Conservation (phyloP, 2,888 invertebrate species). For the Perizoma affinitatum region DNA sequence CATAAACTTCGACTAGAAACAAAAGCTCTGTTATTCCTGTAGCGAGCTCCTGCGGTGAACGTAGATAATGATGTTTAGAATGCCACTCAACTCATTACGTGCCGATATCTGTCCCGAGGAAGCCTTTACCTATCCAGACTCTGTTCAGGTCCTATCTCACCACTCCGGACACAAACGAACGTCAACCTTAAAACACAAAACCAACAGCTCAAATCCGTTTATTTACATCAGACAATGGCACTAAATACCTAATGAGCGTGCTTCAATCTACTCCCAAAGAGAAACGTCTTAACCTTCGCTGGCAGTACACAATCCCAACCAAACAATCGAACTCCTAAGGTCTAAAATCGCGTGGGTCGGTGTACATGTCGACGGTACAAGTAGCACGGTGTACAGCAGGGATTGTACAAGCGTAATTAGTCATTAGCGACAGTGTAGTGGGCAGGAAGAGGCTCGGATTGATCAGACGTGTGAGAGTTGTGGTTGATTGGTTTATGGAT, state of each 20-base stretch:
- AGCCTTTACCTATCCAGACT: slow-evolving; percentile 58
- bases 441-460: slow-evolving; percentile 72
- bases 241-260: slow-evolving; percentile 77
- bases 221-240: slow-evolving; percentile 53
- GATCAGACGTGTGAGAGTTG: slow-evolving; percentile 63
- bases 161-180: slow-evolving; percentile 22
- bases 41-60: slow-evolving; percentile 57
- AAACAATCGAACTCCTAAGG: slow-evolving; percentile 40
- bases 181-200: slow-evolving; percentile 32
- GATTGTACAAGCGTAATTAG: slow-evolving; percentile 80
- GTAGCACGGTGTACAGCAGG: slow-evolving; percentile 59
- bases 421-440: slow-evolving; percentile 76
- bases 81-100: slow-evolving; percentile 79
- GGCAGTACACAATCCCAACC: slow-evolving; percentile 10
- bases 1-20: slow-evolving; percentile 24
- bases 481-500: slow-evolving; percentile 58
- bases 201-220: slow-evolving; percentile 35
- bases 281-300: slow-evolving; percentile 59
- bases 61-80: slow-evolving; percentile 78
- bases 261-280: slow-evolving; percentile 51
- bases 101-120: slow-evolving; percentile 75
- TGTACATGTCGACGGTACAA: slow-evolving; percentile 46
- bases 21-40: slow-evolving; percentile 24
- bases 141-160: slow-evolving; percentile 53
- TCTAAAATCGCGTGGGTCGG: slow-evolving; percentile 43